These are phyloP conservation scores for Boleophthalmus pectinirostris DNA, from an alignment of 2,113 vertebrate genomes.

Conservation along the genomic window DNA sequence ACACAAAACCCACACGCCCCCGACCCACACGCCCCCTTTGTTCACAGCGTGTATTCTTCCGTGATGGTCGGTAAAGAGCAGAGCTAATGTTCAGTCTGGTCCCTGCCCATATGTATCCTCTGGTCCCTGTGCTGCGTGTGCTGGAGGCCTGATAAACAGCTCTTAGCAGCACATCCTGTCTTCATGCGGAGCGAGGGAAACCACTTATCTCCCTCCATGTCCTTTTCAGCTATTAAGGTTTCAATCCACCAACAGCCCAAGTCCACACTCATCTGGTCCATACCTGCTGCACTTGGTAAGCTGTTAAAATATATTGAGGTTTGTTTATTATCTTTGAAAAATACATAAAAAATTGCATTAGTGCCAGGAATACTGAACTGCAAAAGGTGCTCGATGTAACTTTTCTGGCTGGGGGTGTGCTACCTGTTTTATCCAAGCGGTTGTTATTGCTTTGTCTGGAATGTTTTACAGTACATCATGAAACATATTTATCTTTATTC, in stretches of 20 bases:
- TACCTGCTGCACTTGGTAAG: conserved; percentile 23
- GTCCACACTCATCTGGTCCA: conserved; percentile 18
- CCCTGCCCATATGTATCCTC: conserved; percentile 25
- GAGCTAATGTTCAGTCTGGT: conserved; percentile 26
- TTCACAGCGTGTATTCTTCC: neutral
- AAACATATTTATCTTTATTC: too few relatives aligned
- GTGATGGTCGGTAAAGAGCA: conserved; percentile 1
- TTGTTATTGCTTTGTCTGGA: too few relatives aligned
- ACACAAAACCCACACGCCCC: neutral
- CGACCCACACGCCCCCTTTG: neutral
- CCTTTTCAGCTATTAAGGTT: conserved; percentile 52
- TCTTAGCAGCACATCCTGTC: conserved; percentile 43
- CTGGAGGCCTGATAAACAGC: conserved; percentile 46
- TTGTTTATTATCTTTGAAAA: too few relatives aligned
- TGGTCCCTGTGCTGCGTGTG: conserved; percentile 21
- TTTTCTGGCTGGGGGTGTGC: too few relatives aligned
- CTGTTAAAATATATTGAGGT: neutral
- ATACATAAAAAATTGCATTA: too few relatives aligned
- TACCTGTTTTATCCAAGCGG: too few relatives aligned
- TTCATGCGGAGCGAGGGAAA: conserved; percentile 54
- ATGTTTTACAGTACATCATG: too few relatives aligned
- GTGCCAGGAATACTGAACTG: too few relatives aligned
- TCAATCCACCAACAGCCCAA: conserved; percentile 44
- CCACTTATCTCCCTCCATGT: conserved; percentile 38
- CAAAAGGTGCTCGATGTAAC: too few relatives aligned